Evolutionary conservation across 2,113 vertebrate species (phyloP).

Genomic region (Hippolais icterina): DNA sequence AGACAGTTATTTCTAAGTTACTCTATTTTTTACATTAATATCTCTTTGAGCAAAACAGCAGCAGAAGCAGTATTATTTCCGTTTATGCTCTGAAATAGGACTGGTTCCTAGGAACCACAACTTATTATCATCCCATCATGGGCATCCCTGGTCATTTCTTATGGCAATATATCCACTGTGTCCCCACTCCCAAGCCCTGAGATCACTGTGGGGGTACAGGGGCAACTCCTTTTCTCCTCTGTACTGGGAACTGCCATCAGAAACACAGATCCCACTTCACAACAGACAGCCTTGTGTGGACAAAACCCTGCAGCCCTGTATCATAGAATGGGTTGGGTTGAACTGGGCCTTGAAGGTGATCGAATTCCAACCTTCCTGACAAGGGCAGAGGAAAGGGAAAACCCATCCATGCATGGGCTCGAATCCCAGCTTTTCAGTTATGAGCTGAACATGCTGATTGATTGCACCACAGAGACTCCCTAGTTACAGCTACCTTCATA

Average conservation of each 20-base stretch:
- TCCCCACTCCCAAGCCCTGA: neutral
- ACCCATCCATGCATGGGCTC: conserved; percentile 48
- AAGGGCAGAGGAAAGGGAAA: neutral
- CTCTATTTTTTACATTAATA: conserved; percentile 69
- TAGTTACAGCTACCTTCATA: too few relatives aligned
- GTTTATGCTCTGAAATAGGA: conserved; percentile 2
- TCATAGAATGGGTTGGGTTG: neutral
- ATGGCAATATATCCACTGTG: neutral
- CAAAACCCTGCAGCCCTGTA: neutral
- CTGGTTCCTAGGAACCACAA: conserved; percentile 18
- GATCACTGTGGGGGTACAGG: neutral
- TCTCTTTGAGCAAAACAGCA: conserved; percentile 44
- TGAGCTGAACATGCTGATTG: conserved; percentile 70
- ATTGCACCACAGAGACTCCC: conserved; percentile 66
- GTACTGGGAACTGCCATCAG: neutral
- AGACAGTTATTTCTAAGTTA: conserved; percentile 70
- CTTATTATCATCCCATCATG: neutral
- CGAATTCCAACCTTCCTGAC: neutral
- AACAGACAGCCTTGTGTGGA: neutral
- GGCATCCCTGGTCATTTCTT: neutral
- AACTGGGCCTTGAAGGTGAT: neutral
- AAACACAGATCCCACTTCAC: neutral
- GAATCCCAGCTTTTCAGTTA: conserved; percentile 74
- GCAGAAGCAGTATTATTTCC: conserved; percentile 32
- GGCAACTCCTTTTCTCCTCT: neutral